Evolutionary conservation across 1,140 invertebrate species (phyloP), one percentile per base, ranked within the genome.

Genomic region (Dreissena polymorpha): DNA sequence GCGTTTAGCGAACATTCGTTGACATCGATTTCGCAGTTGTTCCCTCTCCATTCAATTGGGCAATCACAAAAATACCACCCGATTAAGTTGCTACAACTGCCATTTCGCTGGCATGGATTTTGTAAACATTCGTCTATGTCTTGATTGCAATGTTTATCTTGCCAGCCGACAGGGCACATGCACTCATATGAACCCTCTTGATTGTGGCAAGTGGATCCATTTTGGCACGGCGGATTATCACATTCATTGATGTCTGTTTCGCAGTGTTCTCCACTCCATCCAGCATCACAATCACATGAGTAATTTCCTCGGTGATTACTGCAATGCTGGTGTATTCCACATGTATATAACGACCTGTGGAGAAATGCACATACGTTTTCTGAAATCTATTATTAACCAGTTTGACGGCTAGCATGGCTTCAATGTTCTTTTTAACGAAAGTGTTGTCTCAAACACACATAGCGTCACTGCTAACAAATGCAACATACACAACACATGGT

Each of bases 321-420:
- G 12, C 25, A 71, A 49, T 23, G 50, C 7, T 23, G 0, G 0
- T 23, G 23, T 8, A 27, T 7, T 71, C 69, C 12, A 49, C 39
- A 71, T 71, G 27, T 49, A 13, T 6, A 49, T 21, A 27, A 50
- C 49, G 13, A 71, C 21, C 69, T 49, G 18, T 16, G 2, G 39
- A 5, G 8, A 39, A 39, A 39, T 39, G 39, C n/a, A n/a, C n/a
- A n/a, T n/a, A n/a, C 88, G 88, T 79, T 80, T 87, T 81, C 87
- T n/a, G n/a, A 39, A 5, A 39, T 39, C 2, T 39, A 39, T 39
- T 39, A 39, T 8, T 39, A 39, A 2, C 8, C 39, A 5, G 39
- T 2, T 39, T 8, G 39, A 5, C 2, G 39, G 2, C 2, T 39
- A 5, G 2, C 39, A 39, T 39, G 2, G 39, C 39, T 5, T 8